A percentile compares a stretch with the other conserved stretches of the same genome.
phyloP scores from a whole-genome alignment of 2,113 vertebrate genomes.

The Heterochromis multidens region DNA sequence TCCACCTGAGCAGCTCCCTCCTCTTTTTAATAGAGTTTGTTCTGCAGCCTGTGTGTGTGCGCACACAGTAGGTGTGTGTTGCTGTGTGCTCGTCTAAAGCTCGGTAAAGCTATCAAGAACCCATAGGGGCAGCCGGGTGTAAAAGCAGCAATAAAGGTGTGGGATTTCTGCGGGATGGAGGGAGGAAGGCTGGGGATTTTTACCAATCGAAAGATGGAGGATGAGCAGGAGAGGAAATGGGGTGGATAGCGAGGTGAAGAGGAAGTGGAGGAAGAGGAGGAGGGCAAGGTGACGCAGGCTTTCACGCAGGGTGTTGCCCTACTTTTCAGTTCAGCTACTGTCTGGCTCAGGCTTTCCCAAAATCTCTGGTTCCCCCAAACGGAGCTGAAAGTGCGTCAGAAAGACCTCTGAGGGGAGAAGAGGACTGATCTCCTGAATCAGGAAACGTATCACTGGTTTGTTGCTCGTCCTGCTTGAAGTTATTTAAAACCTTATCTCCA shows the following conservation, averaged over 20 bases:
- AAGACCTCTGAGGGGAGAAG: background rate
- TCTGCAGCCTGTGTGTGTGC: background rate
- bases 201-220: background rate
- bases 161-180: constrained; percentile 12
- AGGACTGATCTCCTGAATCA: background rate
- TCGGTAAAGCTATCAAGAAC: background rate
- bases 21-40: background rate
- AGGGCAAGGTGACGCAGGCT: background rate
- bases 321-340: constrained; percentile 22
- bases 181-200: background rate
- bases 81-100: background rate
- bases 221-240: background rate
- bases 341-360: constrained; percentile 28
- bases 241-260: background rate
- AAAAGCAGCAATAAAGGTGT: constrained; percentile 2
- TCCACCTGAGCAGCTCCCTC: background rate
- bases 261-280: background rate
- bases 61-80: background rate
- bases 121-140: background rate
- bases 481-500: background rate
- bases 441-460: background rate
- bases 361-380: background rate
- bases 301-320: constrained; percentile 37
- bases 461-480: background rate
- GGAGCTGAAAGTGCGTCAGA: background rate